Evolutionary conservation across 2,113 vertebrate genomes (phyloP), one percentile per base, ranked within the genome.

Genomic region (Pterocles burchelli): DNA sequence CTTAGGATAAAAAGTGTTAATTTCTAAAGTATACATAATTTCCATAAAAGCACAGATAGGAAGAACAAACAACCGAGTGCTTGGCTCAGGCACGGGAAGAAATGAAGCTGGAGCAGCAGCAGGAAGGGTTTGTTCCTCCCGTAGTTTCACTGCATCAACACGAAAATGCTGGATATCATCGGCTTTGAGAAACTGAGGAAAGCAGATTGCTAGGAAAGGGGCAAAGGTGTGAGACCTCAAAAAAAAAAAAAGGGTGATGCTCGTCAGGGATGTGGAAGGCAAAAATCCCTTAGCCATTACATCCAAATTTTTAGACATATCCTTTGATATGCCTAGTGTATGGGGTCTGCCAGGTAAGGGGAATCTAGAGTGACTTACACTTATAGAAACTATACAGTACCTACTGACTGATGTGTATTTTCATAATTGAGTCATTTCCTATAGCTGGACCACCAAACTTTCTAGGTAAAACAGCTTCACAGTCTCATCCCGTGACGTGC

Each of bases 1-100:
- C 55, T 48, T 51, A 1, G 48, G 86, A 89, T 92, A 84, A 90
- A 84, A 95, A 78, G 73, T 48, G 91, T 54, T 92, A 80, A 88
- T 95, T 90, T 81, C 68, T 73, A 59, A 75, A 90, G 51, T 24
- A 66, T 17, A 83, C 63, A 16, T 13, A 10, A 90, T 89, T 87
- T 66, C 48, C 95, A 57, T 77, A 48, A 92, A 89, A 87, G 76
- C 83, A 77, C 22, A 19, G 79, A 58, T 5, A 88, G 74, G 54
- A 84, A 90, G 45, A 80, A n/a, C 62, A 36, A 75, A 28, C 38
- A 61, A 52, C 2, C 0, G 57, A 82, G 71, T 5, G 48, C 75
- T 59, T 70, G 81, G 67, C 79, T 91, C 10, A 43, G 80, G 73
- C 65, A 55, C 48, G 74, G 86, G 68, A 87, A 86, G 80, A 83